A percentile compares a stretch with the other conserved stretches of the same genome.
Evolutionary conservation across 2,888 invertebrate genomes (phyloP).

Genomic region (Ypsolopha scabrella): DNA sequence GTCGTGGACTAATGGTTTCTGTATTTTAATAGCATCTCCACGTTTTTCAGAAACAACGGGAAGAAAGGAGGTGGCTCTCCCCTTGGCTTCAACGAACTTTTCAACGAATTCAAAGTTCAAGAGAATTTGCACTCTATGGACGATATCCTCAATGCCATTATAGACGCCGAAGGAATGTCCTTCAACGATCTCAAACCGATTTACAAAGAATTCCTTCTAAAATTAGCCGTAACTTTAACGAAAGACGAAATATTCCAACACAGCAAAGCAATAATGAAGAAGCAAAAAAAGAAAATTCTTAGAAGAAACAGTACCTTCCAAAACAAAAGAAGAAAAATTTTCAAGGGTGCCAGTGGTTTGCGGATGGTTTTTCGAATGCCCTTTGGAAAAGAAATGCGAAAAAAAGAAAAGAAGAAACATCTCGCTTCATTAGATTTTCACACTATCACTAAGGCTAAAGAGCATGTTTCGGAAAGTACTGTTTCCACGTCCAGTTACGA

Average conservation of each 20-base stretch:
- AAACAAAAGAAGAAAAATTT: constrained; percentile 70
- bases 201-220: constrained; percentile 89
- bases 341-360: constrained; percentile 71
- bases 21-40: neutral
- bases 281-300: constrained; percentile 80
- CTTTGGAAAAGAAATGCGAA: constrained; percentile 54
- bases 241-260: constrained; percentile 92
- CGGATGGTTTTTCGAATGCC: constrained; percentile 75
- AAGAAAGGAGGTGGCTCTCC: constrained; percentile 81
- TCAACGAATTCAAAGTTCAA: constrained; percentile 88
- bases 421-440: constrained; percentile 30
- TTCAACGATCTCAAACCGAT: constrained; percentile 93
- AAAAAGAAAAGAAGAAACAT: constrained; percentile 35
- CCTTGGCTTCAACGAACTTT: constrained; percentile 87
- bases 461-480: constrained; percentile 67
- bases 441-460: constrained; percentile 25
- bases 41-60: constrained; percentile 69
- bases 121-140: constrained; percentile 90
- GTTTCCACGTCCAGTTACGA: constrained; percentile 74
- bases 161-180: constrained; percentile 93
- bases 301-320: constrained; percentile 67
- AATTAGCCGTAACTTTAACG: constrained; percentile 89
- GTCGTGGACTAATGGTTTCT: neutral
- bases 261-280: constrained; percentile 90
- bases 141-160: constrained; percentile 88